Evolutionary conservation across 2,888 invertebrate genomes (phyloP), one percentile per base, ranked within the genome.

Genomic region (Pachymerium ferrugineum): DNA sequence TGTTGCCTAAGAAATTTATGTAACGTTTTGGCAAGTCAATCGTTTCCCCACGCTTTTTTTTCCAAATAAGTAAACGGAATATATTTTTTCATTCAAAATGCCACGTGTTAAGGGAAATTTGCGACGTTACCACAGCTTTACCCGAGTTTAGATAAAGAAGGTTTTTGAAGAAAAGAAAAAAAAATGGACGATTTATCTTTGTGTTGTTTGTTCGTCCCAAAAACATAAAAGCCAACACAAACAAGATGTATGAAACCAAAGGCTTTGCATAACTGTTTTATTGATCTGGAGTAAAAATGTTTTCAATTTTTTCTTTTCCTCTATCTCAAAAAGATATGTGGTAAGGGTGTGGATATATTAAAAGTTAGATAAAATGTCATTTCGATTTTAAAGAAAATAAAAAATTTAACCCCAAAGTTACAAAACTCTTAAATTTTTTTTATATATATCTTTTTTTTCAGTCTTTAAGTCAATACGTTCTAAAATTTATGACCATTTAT

Each of bases 221-320:
- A 47, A 47, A 47, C 47, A 47, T 47, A 47, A 47, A 47, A 47
- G 47, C 47, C 47, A 47, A 47, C 42, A 47, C 47, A 47, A 47
- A 3, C 47, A 47, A 47, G 16, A 47, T 3, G 47, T 47, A 47
- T 47, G 47, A 47, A 47, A 47, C 47, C 47, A 22, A 47, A 8
- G 19, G 47, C 47, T 47, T 47, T 47, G 47, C 47, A 47, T 47
- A 47, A 47, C 47, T 47, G 47, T 22, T 47, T 47, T 47, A 47
- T 47, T 47, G 47, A 47, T 47, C 47, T n/a, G 3, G 16, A 16
- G 16, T 19, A 47, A 47, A 8, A 16, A 47, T 47, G 19, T 47
- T 47, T n/a, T 47, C 47, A 47, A 47, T 47, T 47, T 47, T 47
- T n/a, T 19, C 22, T 47, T 16, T 16, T 47, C 6, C 16, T 4